Evolutionary conservation across 2,113 vertebrate genomes (phyloP), one percentile per base, ranked within the genome.

Genomic region (Odocoileus virginianus): DNA sequence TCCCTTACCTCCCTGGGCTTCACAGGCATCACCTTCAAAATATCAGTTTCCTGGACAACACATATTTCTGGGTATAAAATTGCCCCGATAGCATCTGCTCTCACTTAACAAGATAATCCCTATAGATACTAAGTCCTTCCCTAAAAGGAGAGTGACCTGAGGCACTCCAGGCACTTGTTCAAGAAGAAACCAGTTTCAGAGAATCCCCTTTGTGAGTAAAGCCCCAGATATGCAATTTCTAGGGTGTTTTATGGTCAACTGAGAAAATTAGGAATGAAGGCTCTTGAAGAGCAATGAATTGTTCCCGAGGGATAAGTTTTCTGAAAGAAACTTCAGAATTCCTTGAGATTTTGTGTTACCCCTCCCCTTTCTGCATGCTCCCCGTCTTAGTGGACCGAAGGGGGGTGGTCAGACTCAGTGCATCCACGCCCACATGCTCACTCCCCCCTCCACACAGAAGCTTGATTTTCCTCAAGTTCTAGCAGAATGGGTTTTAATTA

Each of bases 121-220:
- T 81, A 47, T 25, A 10, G 47, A 54, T 14, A 25, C 40, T 27
- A 95, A 60, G 17, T 85, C 16, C 84, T 96, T 81, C 67, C 54
- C 47, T 92, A 76, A 74, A 91, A 23, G 16, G 11, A 83, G 23
- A 93, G 21, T 90, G 19, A 89, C 19, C 40, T 30, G 10, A 93
- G 36, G 43, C 43, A 76, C 88, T 54, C 21, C 55, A 52, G 47
- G 43, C 47, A 54, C 78, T 87, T 60, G 11, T 36, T 76, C 16
- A 36, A 91, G 50, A 76, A 79, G 10, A 89, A 96, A 83, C 7
- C 92, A 89, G 36, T 78, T 84, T 43, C 36, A 17, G 83, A 58
- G 36, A 58, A 67, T 21, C 4, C 8, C 47, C 8, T 87, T 94
- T 60, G 25, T 36, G 43, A 61, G 40, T 81, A 85, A 90, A 94